Conservation (phyloP, 2,113 vertebrate species). For the Chrysemys picta region DNA sequence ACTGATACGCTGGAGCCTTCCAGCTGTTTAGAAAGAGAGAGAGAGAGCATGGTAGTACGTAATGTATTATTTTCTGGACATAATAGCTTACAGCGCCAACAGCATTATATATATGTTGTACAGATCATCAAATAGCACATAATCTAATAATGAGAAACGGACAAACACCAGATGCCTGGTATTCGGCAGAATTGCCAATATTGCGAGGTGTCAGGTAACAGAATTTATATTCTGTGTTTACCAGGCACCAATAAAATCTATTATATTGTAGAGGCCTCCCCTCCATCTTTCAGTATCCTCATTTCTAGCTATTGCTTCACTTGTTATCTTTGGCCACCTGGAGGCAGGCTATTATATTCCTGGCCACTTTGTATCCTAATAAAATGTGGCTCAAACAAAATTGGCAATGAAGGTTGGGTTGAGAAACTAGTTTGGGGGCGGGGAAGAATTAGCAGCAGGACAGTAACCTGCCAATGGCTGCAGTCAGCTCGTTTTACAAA, state of each 20-base stretch:
- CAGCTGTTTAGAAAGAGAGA: conserved; percentile 22
- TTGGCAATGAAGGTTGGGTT: background rate
- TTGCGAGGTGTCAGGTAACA: background rate
- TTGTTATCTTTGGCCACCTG: conserved; percentile 55
- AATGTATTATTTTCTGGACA: conserved; percentile 38
- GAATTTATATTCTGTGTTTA: background rate
- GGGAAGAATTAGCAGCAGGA: conserved; percentile 32
- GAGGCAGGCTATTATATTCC: conserved; percentile 5
- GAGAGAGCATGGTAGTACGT: background rate
- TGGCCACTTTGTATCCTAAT: conserved; percentile 26
- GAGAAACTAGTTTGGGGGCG: background rate
- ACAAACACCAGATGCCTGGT: background rate
- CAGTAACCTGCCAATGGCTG: conserved; percentile 22
- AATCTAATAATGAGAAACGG: background rate
- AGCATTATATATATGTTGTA: conserved; percentile 23
- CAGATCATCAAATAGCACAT: background rate
- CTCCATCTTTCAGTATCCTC: background rate
- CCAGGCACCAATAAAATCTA: background rate
- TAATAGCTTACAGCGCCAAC: conserved; percentile 60
- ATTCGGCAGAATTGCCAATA: background rate
- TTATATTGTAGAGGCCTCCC: background rate
- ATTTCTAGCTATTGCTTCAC: conserved; percentile 13
- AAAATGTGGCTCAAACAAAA: conserved; percentile 48
- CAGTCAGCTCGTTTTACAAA: accelerated
- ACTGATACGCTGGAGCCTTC: conserved; percentile 23